Percentiles rank a stretch among this genome's conserved stretches.
These are phyloP conservation scores for Cantharis rufa DNA, from an alignment of 2,888 invertebrate species.

Conservation along the genomic window DNA sequence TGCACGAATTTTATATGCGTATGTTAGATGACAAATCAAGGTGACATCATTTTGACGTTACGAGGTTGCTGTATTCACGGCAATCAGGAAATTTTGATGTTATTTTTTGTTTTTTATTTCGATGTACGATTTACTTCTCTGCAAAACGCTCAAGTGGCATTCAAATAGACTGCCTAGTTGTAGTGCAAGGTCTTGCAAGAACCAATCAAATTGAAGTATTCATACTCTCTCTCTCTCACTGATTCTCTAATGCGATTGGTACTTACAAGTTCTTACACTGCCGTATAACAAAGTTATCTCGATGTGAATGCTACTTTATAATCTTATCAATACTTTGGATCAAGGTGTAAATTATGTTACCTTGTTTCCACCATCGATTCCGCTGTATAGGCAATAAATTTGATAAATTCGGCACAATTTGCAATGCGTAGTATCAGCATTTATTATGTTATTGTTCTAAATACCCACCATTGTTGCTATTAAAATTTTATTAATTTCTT, in stretches of 20 bases:
- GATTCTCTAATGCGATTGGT: no score
- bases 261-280: no score
- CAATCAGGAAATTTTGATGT: not conserved
- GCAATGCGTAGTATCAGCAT: not conserved
- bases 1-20: not conserved
- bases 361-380: not conserved
- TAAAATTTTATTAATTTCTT: not conserved
- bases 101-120: not conserved
- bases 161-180: no score
- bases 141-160: no score
- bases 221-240: no score
- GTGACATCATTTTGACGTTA: not conserved
- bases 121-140: not conserved
- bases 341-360: not conserved
- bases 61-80: not conserved
- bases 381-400: not conserved
- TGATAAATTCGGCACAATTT: not conserved
- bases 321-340: not conserved
- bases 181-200: no score
- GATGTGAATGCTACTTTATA: not conserved
- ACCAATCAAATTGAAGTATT: no score
- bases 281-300: no score
- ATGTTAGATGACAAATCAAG: not conserved
- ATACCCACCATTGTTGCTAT: not conserved
- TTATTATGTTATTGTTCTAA: not conserved